Evolutionary conservation across 2,113 vertebrate species (phyloP).

Genomic region (Marmota flaviventris): DNA sequence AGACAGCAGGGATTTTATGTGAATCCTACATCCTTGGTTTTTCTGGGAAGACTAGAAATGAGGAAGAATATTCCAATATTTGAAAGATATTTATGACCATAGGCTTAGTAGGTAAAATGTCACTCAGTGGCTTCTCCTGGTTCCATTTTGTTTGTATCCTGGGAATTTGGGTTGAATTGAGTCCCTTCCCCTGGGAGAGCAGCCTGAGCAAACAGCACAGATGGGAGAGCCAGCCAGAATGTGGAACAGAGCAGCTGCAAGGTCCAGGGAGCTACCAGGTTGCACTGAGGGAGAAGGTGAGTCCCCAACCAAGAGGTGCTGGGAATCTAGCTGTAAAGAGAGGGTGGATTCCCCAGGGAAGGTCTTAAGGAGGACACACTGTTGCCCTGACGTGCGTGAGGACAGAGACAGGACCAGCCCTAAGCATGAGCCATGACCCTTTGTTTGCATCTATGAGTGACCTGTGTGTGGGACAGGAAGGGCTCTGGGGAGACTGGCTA

Average conservation of each 20-base stretch:
- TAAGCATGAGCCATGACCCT: neutral
- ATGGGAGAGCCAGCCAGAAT: no score
- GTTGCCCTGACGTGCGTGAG: fast-evolving
- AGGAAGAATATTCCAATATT: neutral
- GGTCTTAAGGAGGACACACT: no score
- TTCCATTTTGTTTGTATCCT: neutral
- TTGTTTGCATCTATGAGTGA: neutral
- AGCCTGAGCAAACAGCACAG: neutral
- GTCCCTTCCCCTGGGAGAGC: neutral
- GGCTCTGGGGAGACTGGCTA: no score
- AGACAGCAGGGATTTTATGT: neutral
- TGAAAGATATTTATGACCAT: neutral
- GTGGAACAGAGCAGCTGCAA: neutral
- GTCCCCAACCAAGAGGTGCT: no score
- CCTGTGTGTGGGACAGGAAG: no score
- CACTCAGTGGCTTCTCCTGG: no score
- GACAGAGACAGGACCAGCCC: neutral
- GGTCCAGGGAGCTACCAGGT: no score
- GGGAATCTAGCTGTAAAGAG: no score
- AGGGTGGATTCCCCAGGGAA: neutral
- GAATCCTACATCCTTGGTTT: neutral
- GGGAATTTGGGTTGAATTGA: neutral
- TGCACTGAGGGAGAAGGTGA: no score
- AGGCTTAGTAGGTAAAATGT: neutral
- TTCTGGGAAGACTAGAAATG: neutral